These are phyloP conservation scores for Nanorana parkeri DNA, from an alignment of 2,113 vertebrate species.

Conservation along the genomic window DNA sequence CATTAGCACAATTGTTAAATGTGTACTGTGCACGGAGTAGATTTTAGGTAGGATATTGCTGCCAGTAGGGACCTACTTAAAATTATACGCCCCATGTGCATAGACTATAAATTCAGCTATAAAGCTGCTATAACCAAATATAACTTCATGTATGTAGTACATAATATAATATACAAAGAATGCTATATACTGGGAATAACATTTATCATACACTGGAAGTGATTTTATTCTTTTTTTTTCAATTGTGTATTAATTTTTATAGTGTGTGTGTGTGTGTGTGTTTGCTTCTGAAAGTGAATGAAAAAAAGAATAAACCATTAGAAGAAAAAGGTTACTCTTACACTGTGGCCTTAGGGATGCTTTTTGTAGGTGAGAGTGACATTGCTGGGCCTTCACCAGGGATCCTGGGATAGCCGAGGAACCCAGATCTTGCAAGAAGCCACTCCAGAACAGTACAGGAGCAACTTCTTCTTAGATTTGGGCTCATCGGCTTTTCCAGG, in stretches of 20 bases:
- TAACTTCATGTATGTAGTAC: neutral
- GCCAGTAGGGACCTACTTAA: too few species aligned
- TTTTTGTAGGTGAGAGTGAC: too few species aligned
- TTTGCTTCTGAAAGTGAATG: neutral
- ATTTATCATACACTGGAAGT: neutral
- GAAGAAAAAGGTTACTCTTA: neutral
- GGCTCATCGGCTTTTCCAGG: neutral
- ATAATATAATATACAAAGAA: neutral
- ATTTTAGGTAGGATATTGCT: too few species aligned
- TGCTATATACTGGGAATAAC: neutral
- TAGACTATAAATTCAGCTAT: neutral
- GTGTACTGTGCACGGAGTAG: too few species aligned
- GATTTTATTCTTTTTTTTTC: too few species aligned
- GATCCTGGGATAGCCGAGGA: neutral
- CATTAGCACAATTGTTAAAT: too few species aligned
- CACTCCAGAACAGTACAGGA: neutral
- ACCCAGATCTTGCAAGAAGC: neutral
- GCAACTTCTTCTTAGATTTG: neutral
- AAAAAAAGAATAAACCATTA: neutral
- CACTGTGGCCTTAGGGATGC: neutral
- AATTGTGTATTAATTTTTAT: too few species aligned
- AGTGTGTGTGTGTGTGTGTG: neutral
- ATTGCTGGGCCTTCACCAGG: neutral
- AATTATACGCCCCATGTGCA: too few species aligned
- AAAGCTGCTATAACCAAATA: neutral